Base-by-base conservation (phyloP, 1,140 invertebrate species). In the Pentalonia nigronervosa region DNA sequence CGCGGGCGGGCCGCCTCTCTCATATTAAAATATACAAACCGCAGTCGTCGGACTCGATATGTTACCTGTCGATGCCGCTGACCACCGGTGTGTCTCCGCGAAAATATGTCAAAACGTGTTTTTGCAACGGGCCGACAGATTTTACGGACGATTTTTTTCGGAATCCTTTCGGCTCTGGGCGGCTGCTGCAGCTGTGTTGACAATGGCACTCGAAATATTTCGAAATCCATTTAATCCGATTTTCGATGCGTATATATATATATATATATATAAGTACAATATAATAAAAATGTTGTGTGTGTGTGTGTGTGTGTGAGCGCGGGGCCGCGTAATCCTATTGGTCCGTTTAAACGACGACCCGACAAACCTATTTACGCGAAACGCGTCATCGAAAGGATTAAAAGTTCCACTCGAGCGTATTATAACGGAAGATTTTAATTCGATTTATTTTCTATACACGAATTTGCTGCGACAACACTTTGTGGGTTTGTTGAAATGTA, bases 31-130 rank as follows among this genome's bases (percentile, higher is more conserved):
- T 60, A n/a, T 76, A 76, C 60, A 76, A n/a, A 76, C 60, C 60
- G 14, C 87, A 30, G 17, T n/a, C 45, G 47, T n/a, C 48, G 87
- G 60, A 30, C 45, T 47, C 41, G 41, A 21, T 45, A 4, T 86
- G 14, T 86, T 25, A 41, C 41, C 36, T 41, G 45, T 23, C 45
- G 84, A 0, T 76, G 60, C 60, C n/a, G 87, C 87, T 89, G 87
- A 50, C 87, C 87, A 17, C 48, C 47, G 47, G 88, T 53, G 41
- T 36, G 88, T 36, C 20, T 8, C 50, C 50, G 36, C 50, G 87
- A 60, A 83, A 92, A 92, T 92, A 92, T 53, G 76, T 84, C 91
- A 34, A 92, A 93, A 93, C 91, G 91, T 93, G 91, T 93, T 93
- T 93, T 93, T 84, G 81, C 81, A 86, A 93, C 81, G 81, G 81